A percentile compares a stretch with the other conserved stretches of the same genome.
These are phyloP conservation scores for Drosophila leontia DNA, from an alignment of 1,140 invertebrate genomes.

Conservation along the genomic window DNA sequence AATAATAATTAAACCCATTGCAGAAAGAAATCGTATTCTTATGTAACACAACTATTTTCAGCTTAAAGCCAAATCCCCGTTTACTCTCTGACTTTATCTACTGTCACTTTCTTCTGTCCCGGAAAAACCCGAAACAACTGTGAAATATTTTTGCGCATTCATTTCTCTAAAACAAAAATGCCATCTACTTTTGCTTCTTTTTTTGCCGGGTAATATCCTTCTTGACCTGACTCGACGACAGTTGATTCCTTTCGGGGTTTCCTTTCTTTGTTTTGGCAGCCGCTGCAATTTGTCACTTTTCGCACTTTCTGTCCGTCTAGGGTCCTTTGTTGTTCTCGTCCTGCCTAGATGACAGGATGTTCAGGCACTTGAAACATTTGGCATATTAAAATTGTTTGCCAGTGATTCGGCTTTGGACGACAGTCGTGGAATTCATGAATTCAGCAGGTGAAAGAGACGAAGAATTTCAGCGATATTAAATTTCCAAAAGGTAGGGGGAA, in stretches of 20 bases:
- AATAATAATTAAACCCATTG: too few species aligned
- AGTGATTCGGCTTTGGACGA: slow-evolving; percentile 32
- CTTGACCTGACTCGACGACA: slow-evolving; percentile 53
- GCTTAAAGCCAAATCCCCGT: not conserved
- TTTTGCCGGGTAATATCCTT: slow-evolving; percentile 22
- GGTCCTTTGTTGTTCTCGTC: slow-evolving; percentile 36
- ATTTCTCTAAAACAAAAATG: slow-evolving; percentile 23
- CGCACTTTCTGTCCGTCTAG: slow-evolving; percentile 43
- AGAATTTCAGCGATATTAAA: slow-evolving; percentile 51
- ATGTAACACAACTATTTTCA: not conserved
- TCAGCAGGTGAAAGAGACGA: slow-evolving; percentile 47
- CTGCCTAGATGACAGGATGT: slow-evolving; percentile 37
- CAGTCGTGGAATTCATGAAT: slow-evolving; percentile 50
- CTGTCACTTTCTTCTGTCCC: slow-evolving; percentile 6
- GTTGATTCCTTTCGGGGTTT: slow-evolving; percentile 20
- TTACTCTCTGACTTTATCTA: not conserved
- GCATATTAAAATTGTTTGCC: slow-evolving; percentile 74
- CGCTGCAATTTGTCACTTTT: slow-evolving; percentile 75
- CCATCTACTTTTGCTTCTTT: slow-evolving; percentile 1
- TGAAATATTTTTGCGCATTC: slow-evolving; percentile 38
- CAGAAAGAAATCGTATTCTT: not conserved
- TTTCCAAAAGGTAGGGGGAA: slow-evolving; percentile 22
- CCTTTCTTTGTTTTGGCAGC: slow-evolving; percentile 46
- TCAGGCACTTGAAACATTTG: slow-evolving; percentile 64
- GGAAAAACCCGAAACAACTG: slow-evolving; percentile 9